Conservation (phyloP, 2,113 vertebrate genomes). For the Takifugu bimaculatus region DNA sequence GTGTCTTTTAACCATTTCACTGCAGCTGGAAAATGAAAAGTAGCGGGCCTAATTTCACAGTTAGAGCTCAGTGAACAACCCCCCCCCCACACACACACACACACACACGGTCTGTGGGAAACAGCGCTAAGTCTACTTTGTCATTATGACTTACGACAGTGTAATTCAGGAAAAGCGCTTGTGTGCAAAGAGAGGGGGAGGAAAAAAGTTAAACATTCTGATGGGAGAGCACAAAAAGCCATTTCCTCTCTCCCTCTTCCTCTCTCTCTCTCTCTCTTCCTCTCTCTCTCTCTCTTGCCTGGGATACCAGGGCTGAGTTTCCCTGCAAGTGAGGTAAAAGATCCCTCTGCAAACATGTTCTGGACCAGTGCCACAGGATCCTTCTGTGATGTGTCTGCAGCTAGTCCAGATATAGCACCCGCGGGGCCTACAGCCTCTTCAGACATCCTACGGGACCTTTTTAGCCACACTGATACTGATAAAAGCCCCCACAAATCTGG, state of each 20-base stretch:
- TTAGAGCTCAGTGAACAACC: slow-evolving; percentile 67
- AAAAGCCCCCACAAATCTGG: slow-evolving; percentile 74
- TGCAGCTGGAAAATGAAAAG: slow-evolving; percentile 66
- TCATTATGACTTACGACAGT: slow-evolving; percentile 55
- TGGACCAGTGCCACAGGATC: slow-evolving; percentile 78
- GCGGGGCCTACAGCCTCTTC: slow-evolving; percentile 69
- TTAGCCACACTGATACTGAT: slow-evolving; percentile 81
- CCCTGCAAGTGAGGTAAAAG: slow-evolving; percentile 71
- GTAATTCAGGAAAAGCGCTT: slow-evolving; percentile 50
- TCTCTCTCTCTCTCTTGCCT: slow-evolving; percentile 24
- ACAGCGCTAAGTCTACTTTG: slow-evolving; percentile 65
- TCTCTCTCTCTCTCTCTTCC: neutral
- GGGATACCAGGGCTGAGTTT: slow-evolving; percentile 46
- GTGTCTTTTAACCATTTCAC: slow-evolving; percentile 76
- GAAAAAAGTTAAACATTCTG: slow-evolving; percentile 40
- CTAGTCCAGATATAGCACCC: slow-evolving; percentile 77
- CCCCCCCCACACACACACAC: slow-evolving; percentile 11
- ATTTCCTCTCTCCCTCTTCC: slow-evolving; percentile 6
- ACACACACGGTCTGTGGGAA: slow-evolving; percentile 47
- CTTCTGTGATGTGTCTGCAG: slow-evolving; percentile 81
- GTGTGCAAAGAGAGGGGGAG: slow-evolving; percentile 9
- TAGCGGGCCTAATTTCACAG: slow-evolving; percentile 70
- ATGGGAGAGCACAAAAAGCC: slow-evolving; percentile 30
- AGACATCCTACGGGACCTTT: slow-evolving; percentile 78
- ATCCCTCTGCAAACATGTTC: slow-evolving; percentile 67